Evolutionary conservation across 2,113 vertebrate species (phyloP), one percentile per base, ranked within the genome.

Genomic region (Nothobranchius kuhntae): DNA sequence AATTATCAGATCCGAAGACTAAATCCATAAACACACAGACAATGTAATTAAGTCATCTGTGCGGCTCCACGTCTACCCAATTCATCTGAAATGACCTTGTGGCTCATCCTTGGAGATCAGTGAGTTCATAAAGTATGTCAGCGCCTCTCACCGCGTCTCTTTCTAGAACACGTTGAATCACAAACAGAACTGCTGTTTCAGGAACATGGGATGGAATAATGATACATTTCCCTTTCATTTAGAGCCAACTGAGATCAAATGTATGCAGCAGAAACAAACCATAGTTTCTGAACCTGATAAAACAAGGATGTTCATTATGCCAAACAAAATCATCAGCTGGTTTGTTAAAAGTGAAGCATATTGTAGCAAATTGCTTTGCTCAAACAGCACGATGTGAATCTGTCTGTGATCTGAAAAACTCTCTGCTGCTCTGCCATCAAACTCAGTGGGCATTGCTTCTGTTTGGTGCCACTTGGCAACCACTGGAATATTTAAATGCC

Each of bases 401-500:
- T 78, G 75, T 84, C 69, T 83, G 77, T 76, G 78, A 58, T 75
- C 51, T 73, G 74, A 87, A 75, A 78, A 73, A 71, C 87, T 84
- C n/a, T 51, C 48, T 57, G 59, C 75, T 59, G 65, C 50, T 61
- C 68, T 79, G 83, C 75, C 71, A 79, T 68, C 76, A 68, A 55
- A 12, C 82, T 84, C 77, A 82, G 61, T 44, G 68, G 74, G 75
- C 75, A 71, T 21, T 45, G 78, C 63, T 56, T 74, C 69, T 50
- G 70, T 78, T 88, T 75, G 77, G 81, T 88, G 89, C 87, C 86
- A 87, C 85, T 87, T 89, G 89, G 89, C 89, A 90, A 87, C 79
- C 17, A n/a, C 83, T 83, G 86, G 87, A 89, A 85, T 88, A 90
- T 87, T 88, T 86, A 89, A 89, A 89, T 85, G 86, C 83, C 86